These are phyloP conservation scores for Atethmia centrago DNA, from an alignment of 2,888 invertebrate species.

Conservation along the genomic window DNA sequence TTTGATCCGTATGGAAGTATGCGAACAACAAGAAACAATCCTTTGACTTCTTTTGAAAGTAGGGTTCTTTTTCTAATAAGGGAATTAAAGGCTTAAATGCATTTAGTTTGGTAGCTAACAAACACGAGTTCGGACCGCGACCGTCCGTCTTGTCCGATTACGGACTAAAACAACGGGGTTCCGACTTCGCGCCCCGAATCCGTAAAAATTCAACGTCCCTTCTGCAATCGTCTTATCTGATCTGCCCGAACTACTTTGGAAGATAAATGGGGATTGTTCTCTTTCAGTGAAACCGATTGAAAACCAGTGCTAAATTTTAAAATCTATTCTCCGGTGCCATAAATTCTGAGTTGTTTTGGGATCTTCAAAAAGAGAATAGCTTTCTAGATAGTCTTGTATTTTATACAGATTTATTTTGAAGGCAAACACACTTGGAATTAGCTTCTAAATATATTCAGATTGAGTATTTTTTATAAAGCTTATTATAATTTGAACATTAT, in stretches of 20 bases:
- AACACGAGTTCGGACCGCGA: slow-evolving; percentile 27
- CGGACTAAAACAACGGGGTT: slow-evolving; percentile 63
- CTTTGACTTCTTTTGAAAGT: slow-evolving; percentile 15
- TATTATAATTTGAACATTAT: neutral
- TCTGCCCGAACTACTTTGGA: slow-evolving; percentile 77
- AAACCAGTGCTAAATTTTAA: slow-evolving; percentile 71
- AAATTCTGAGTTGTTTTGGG: slow-evolving; percentile 36
- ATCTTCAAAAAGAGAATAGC: slow-evolving; percentile 21
- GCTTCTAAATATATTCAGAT: slow-evolving; percentile 16
- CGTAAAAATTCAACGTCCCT: slow-evolving; percentile 77
- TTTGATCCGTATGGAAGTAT: slow-evolving; percentile 22
- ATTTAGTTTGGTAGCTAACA: slow-evolving; percentile 43
- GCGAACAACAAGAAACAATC: slow-evolving; percentile 17
- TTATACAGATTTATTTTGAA: slow-evolving; percentile 24
- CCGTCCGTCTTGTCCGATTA: slow-evolving; percentile 62
- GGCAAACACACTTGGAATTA: neutral
- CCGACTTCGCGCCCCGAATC: slow-evolving; percentile 74
- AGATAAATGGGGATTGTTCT: slow-evolving; percentile 85
- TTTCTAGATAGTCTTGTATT: slow-evolving; percentile 21
- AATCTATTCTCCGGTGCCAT: slow-evolving; percentile 61
- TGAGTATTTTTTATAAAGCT: neutral
- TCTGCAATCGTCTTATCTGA: slow-evolving; percentile 81
- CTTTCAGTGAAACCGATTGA: slow-evolving; percentile 78
- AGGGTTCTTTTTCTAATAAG: slow-evolving; percentile 3
- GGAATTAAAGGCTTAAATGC: slow-evolving; percentile 28